Base-by-base conservation (phyloP, 1,140 invertebrate genomes). In the Bombus affinis region DNA sequence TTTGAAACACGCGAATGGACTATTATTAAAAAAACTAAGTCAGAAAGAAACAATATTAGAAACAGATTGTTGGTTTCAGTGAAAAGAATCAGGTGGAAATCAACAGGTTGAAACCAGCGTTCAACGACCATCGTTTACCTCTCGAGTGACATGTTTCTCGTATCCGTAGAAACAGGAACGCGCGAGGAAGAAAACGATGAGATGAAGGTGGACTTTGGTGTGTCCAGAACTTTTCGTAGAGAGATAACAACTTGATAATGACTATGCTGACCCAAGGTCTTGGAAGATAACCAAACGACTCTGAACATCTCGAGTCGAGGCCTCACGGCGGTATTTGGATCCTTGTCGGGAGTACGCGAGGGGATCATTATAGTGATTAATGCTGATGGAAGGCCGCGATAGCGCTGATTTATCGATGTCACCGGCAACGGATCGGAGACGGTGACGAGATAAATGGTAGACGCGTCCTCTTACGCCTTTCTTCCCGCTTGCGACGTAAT, bases 291-390 rank as follows among this genome's bases (percentile, higher is more conserved):
- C 86, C 88, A 89, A 93, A 92, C 90, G 89, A 89, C 76, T 86
- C 73, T 87, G 90, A 90, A 88, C 85, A 90, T 90, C 89, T 89
- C 92, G 87, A 87, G 86, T 78, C 82, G 77, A 81, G 81, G 81
- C 84, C 85, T 88, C 90, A 81, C 86, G 88, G 73, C 89, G 91
- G 90, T 92, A 92, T 93, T 91, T 92, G 91, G 90, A 92, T 91
- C 81, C 91, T 92, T 91, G 89, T 90, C 92, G 88, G 73, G 84
- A 81, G 82, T 79, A 75, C 86, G 88, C 88, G 89, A 77, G 89
- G 81, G 90, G 90, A 94, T 94, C 94, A 94, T 94, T 95, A 95
- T 92, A 92, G 94, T 95, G 94, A 95, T 95, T 95, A 95, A 95
- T 95, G 94, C 92, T 92, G 94, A 95, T 95, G 92, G 92, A 92